Percentiles rank a stretch among this genome's conserved stretches.
Conservation (phyloP, 2,797 vertebrate genomes). For the Trachops cirrhosus region DNA sequence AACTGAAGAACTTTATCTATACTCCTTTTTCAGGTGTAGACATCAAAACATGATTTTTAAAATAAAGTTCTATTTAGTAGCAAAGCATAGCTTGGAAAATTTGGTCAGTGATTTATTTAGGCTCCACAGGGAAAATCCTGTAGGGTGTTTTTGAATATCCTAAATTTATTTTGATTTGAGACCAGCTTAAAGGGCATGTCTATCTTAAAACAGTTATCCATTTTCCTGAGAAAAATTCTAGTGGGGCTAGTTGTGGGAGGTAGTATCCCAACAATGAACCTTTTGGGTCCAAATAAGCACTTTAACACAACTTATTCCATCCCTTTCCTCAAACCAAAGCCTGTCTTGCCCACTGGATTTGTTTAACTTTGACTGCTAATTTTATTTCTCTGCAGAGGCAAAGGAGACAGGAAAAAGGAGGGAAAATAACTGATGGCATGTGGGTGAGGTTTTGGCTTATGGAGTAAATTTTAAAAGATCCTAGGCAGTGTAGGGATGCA, state of each 20-base stretch:
- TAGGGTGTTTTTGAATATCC: conserved; percentile 68
- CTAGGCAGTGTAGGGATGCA: neutral
- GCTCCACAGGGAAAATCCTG: conserved; percentile 60
- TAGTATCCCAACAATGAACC: conserved; percentile 62
- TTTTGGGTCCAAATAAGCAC: conserved; percentile 66
- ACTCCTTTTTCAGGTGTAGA: conserved; percentile 31
- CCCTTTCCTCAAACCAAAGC: conserved; percentile 41
- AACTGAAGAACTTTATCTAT: conserved; percentile 47
- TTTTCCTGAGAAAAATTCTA: conserved; percentile 72
- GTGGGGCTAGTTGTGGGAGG: conserved; percentile 59
- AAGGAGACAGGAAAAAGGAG: conserved; percentile 59
- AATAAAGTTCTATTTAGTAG: conserved; percentile 57
- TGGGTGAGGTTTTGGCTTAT: conserved; percentile 53
- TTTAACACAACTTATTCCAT: conserved; percentile 52
- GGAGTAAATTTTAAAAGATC: conserved; percentile 50
- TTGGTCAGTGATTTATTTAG: conserved; percentile 71
- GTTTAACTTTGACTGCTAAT: conserved; percentile 69
- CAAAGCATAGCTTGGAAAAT: conserved; percentile 55
- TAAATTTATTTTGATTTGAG: conserved; percentile 74
- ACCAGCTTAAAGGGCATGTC: conserved; percentile 61
- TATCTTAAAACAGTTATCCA: conserved; percentile 69
- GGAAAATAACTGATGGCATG: conserved; percentile 59
- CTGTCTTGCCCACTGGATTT: conserved; percentile 49
- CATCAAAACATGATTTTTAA: conserved; percentile 53
- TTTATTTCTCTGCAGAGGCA: conserved; percentile 66